phyloP scores from a whole-genome alignment of 2,888 invertebrate genomes.

The Patella caerulea region DNA sequence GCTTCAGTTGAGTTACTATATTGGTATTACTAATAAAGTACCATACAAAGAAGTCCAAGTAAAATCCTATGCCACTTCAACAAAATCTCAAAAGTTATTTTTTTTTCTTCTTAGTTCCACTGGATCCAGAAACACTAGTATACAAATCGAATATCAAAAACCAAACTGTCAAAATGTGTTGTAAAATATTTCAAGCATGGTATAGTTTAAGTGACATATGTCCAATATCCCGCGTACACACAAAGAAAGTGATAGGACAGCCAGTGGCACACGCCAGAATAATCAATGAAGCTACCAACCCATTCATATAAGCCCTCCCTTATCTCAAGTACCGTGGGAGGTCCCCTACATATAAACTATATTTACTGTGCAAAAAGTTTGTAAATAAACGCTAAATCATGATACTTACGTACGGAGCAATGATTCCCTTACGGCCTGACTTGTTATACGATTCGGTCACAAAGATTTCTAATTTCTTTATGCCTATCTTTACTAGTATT shows the following conservation, averaged over 20 bases:
- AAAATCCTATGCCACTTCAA: no score
- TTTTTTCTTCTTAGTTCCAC: no score
- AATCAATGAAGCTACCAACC: not conserved
- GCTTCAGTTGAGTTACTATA: no score
- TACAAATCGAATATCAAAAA: no score
- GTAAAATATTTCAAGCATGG: not conserved
- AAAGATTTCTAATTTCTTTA: slow-evolving; percentile 5
- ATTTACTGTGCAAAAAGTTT: not conserved
- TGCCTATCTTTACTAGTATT: slow-evolving; percentile 1
- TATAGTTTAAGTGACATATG: slow-evolving; percentile 7
- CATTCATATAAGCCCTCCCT: slow-evolving; percentile 5
- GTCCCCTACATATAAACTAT: slow-evolving; percentile 1
- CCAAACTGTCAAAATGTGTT: slow-evolving; percentile 7
- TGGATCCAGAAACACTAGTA: no score
- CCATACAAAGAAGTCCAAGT: no score
- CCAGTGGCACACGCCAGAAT: slow-evolving; percentile 7
- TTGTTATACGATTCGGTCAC: not conserved
- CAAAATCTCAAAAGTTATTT: no score
- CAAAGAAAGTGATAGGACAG: slow-evolving; percentile 11
- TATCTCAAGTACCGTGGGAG: slow-evolving; percentile 7
- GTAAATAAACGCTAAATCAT: no score
- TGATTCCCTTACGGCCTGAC: no score
- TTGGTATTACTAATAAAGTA: no score
- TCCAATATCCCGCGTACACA: slow-evolving; percentile 13
- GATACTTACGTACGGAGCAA: no score